Evolutionary conservation across 1,140 invertebrate genomes (phyloP).

Genomic region (Dendrolimus kikuchii): DNA sequence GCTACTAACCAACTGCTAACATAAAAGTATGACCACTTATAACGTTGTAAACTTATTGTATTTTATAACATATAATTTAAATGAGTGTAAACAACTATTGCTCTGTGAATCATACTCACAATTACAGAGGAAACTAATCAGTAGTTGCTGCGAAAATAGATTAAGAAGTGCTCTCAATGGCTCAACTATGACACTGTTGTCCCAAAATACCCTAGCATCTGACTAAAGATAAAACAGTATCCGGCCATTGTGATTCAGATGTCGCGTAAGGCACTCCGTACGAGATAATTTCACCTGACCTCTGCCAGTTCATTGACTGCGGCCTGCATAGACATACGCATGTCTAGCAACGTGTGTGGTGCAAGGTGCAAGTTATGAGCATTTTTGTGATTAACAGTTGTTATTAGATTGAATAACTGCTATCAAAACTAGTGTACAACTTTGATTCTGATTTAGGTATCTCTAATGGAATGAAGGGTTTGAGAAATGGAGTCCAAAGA

Average conservation of each 20-base stretch:
- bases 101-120: no score
- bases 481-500: no score
- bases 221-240: constrained; percentile 36
- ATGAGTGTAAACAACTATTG: no score
- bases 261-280: constrained; percentile 47
- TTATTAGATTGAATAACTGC: not conserved
- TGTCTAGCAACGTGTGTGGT: constrained; percentile 36
- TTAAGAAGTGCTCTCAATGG: not conserved
- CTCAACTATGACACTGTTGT: constrained; percentile 13
- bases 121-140: no score
- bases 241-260: constrained; percentile 54
- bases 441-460: no score
- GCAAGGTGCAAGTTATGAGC: constrained; percentile 20
- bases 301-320: constrained; percentile 67
- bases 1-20: no score
- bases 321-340: constrained; percentile 62
- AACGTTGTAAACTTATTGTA: no score
- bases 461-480: no score
- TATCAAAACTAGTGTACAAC: no score
- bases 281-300: constrained; percentile 70
- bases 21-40: no score
- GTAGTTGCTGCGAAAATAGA: no score
- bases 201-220: constrained; percentile 35
- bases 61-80: no score
- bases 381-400: not conserved